A percentile compares a stretch with the other conserved stretches of the same genome.
These are phyloP conservation scores for Bujurquina vittata DNA, from an alignment of 2,113 vertebrate species.

Conservation along the genomic window DNA sequence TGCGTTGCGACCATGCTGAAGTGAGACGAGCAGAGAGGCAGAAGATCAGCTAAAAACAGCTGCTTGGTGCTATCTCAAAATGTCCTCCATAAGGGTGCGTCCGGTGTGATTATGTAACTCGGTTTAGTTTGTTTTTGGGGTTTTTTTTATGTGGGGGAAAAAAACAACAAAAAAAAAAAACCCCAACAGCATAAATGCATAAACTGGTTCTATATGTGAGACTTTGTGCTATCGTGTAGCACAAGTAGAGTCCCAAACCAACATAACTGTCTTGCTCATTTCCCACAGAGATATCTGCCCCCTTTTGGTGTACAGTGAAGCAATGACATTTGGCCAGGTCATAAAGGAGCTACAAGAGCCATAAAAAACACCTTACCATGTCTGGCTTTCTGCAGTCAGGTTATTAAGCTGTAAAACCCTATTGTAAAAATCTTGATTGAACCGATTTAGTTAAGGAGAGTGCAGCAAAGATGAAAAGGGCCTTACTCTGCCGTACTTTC, in stretches of 20 bases:
- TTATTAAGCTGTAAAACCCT: conserved; percentile 76
- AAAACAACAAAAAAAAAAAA: neutral
- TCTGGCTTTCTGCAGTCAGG: conserved; percentile 72
- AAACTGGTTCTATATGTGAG: neutral
- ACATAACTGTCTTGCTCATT: neutral
- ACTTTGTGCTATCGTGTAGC: neutral
- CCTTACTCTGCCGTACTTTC: conserved; percentile 42
- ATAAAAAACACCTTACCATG: conserved; percentile 73
- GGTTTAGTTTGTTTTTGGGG: neutral
- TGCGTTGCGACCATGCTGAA: conserved; percentile 22
- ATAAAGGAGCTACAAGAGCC: conserved; percentile 63
- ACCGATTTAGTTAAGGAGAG: conserved; percentile 55
- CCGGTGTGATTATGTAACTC: neutral
- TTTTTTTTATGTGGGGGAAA: neutral
- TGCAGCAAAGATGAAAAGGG: conserved; percentile 64
- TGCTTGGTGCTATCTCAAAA: neutral
- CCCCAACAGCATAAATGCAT: neutral
- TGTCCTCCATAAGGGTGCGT: neutral
- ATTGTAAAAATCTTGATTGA: conserved; percentile 67
- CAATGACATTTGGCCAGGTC: conserved; percentile 62
- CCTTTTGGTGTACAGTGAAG: conserved; percentile 51
- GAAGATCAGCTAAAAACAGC: neutral
- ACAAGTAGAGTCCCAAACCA: neutral
- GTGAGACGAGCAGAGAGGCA: conserved; percentile 8
- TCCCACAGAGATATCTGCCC: conserved; percentile 9